These are phyloP conservation scores for Anguilla rostrata DNA, from an alignment of 2,113 vertebrate genomes.

Conservation along the genomic window DNA sequence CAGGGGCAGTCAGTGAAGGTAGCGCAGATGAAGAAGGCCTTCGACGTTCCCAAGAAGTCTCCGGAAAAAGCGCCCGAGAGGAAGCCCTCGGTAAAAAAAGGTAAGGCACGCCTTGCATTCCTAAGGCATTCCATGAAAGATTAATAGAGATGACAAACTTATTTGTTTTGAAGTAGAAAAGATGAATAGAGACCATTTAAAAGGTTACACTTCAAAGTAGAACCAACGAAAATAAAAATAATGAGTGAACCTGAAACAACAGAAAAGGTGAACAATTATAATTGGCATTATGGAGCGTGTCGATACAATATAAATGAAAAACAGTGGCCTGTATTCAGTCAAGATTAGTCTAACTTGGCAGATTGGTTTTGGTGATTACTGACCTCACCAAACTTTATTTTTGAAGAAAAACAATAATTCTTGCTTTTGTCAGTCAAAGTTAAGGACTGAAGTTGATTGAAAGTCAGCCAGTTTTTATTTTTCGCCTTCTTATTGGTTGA, in stretches of 20 bases:
- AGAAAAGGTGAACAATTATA: not conserved
- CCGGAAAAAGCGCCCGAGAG: slow-evolving; percentile 60
- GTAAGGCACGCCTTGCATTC: slow-evolving; percentile 50
- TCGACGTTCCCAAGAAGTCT: slow-evolving; percentile 65
- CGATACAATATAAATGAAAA: not conserved
- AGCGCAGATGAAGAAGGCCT: slow-evolving; percentile 73
- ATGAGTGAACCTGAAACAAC: not conserved
- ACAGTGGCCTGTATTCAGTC: too few species aligned
- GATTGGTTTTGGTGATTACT: too few species aligned
- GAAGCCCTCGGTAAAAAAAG: slow-evolving; percentile 68
- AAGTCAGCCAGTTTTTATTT: not conserved
- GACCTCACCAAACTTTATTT: too few species aligned
- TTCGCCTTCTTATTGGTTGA: not conserved
- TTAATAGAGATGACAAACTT: not conserved
- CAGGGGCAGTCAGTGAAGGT: slow-evolving; percentile 64
- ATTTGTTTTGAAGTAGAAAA: too few species aligned
- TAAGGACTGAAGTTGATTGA: too few species aligned
- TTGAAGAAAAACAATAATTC: too few species aligned
- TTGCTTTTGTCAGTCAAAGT: too few species aligned
- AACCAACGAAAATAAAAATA: not conserved
- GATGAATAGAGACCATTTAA: not conserved
- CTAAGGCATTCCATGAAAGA: not conserved
- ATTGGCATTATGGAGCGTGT: not conserved
- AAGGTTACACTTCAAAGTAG: not conserved
- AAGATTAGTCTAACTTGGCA: too few species aligned